phyloP scores from a whole-genome alignment of 2,113 vertebrate genomes.

The Felis chaus region DNA sequence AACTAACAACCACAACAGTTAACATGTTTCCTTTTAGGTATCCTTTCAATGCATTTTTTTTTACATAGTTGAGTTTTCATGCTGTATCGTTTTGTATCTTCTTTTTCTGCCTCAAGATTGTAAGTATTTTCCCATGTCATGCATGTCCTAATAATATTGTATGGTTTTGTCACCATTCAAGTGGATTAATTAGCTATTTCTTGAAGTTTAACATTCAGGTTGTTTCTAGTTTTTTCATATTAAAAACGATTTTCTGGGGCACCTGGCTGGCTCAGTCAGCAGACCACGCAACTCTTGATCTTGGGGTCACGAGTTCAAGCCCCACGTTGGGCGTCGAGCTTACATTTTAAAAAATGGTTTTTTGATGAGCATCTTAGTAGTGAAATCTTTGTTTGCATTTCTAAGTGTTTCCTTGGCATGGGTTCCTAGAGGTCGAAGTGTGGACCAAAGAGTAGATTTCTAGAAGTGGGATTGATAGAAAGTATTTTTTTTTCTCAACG shows the following conservation, averaged over 20 bases:
- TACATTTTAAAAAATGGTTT: not conserved
- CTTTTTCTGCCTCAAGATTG: conserved; percentile 41
- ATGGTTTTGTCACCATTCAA: conserved; percentile 21
- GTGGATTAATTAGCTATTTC: not conserved
- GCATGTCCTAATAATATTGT: not conserved
- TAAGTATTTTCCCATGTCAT: conserved; percentile 30
- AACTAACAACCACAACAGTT: not conserved
- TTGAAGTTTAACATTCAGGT: conserved; percentile 21
- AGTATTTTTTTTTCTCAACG: not conserved
- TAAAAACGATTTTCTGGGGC: conserved; percentile 26
- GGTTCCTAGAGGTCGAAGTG: conserved; percentile 16
- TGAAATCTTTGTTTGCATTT: conserved; percentile 37
- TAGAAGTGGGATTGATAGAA: not conserved
- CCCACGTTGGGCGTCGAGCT: not conserved
- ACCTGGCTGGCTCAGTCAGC: not conserved
- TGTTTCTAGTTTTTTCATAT: conserved; percentile 35
- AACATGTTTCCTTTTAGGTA: conserved; percentile 45
- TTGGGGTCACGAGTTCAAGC: not conserved
- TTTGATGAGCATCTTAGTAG: conserved; percentile 13
- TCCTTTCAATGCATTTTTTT: not conserved
- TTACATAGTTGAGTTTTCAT: conserved; percentile 20
- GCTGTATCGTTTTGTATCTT: not conserved
- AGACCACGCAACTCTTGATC: not conserved
- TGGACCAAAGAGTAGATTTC: not conserved
- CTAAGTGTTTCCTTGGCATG: not conserved